A percentile compares a stretch with the other conserved stretches of the same genome.
These are phyloP conservation scores for Colletes latitarsis DNA, from an alignment of 1,140 invertebrate genomes.

Conservation along the genomic window DNA sequence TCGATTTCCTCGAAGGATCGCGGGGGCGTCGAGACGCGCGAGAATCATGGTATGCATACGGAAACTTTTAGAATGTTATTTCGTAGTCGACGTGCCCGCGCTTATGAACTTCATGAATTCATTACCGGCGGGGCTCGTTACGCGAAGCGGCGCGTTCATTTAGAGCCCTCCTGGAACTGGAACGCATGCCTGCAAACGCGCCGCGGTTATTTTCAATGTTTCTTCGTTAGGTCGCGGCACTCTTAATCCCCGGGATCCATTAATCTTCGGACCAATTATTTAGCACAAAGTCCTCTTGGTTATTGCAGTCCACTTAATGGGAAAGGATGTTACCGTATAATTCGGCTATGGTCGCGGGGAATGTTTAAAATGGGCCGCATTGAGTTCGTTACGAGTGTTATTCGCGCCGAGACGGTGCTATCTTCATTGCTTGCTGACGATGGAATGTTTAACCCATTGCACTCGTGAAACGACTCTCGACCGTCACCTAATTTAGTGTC, in stretches of 20 bases:
- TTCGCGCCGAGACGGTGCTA: background rate
- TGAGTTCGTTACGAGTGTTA: background rate
- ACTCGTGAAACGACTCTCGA: too few relatives aligned
- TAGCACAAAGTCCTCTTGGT: background rate
- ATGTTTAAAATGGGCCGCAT: background rate
- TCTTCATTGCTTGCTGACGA: background rate
- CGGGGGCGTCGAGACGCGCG: background rate
- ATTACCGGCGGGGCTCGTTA: constrained; percentile 54
- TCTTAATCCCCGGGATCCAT: constrained; percentile 21
- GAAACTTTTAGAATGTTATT: constrained; percentile 59
- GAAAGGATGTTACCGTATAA: background rate
- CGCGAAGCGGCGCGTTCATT: constrained; percentile 49
- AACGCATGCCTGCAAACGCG: constrained; percentile 26
- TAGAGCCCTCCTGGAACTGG: constrained; percentile 41
- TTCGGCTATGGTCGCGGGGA: background rate
- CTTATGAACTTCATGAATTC: constrained; percentile 63
- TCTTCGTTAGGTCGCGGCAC: constrained; percentile 27
- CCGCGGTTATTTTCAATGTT: constrained; percentile 42
- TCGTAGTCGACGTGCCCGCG: constrained; percentile 39
- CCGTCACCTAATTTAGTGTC: too few relatives aligned
- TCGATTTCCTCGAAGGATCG: background rate
- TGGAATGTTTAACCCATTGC: too few relatives aligned
- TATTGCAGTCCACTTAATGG: constrained; percentile 7
- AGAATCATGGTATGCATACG: constrained; percentile 52
- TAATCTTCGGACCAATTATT: constrained; percentile 41